Evolutionary conservation across 2,888 invertebrate species (phyloP).

Genomic region (Auanema freiburgensis): DNA sequence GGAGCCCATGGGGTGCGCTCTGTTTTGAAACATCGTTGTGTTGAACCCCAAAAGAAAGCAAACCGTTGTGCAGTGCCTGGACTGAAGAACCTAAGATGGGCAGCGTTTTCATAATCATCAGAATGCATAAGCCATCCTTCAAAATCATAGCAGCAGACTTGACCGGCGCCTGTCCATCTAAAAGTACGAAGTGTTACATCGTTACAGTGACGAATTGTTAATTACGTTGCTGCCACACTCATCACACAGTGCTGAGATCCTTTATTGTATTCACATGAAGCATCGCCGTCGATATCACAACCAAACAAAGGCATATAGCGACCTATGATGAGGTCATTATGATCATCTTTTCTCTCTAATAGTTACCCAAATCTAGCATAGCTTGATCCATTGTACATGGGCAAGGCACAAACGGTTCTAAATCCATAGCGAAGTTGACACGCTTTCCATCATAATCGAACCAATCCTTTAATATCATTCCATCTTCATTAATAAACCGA

Average conservation of each 20-base stretch:
- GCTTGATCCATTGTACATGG: conserved; percentile 90
- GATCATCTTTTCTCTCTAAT: too few species aligned
- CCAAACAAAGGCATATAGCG: conserved; percentile 83
- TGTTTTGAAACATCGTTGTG: too few species aligned
- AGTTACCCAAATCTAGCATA: conserved; percentile 71
- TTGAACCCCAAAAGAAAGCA: too few species aligned
- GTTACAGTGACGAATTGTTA: conserved; percentile 12
- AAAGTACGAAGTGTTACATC: conserved; percentile 11
- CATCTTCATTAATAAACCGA: too few species aligned
- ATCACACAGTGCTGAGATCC: conserved; percentile 30
- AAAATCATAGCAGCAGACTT: conserved; percentile 93
- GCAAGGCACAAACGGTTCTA: conserved; percentile 68
- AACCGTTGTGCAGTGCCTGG: conserved; percentile 82
- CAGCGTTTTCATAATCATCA: conserved; percentile 79
- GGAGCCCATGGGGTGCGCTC: conserved; percentile 49
- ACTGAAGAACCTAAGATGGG: conserved; percentile 72
- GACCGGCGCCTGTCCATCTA: conserved; percentile 70
- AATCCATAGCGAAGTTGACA: conserved; percentile 29
- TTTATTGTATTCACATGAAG: conserved; percentile 70
- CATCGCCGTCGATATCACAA: conserved; percentile 74
- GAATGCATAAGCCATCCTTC: conserved; percentile 86
- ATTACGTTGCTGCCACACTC: conserved; percentile 31
- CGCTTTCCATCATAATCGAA: conserved; percentile 69
- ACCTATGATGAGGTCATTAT: too few species aligned
- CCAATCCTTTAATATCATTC: conserved; percentile 71